A percentile compares a stretch with the other conserved stretches of the same genome.
Evolutionary conservation across 2,797 vertebrate genomes (phyloP).

Genomic region (Coilia nasus): DNA sequence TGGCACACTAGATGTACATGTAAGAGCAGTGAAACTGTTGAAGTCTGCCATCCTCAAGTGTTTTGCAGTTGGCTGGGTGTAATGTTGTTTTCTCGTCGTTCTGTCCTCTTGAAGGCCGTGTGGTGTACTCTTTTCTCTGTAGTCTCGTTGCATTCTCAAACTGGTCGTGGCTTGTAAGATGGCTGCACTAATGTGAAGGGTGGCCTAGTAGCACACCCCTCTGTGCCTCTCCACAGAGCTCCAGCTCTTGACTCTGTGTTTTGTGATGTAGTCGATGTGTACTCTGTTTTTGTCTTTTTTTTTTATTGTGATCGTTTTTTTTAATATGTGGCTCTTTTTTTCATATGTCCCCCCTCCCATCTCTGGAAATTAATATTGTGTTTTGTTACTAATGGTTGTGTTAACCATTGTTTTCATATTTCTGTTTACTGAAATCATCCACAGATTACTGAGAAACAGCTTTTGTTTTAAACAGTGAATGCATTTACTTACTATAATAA

Average conservation of each 20-base stretch:
- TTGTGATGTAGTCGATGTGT: constrained; percentile 69
- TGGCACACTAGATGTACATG: constrained; percentile 76
- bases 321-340: constrained; percentile 56
- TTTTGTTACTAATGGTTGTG: constrained; percentile 52
- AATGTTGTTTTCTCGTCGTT: constrained; percentile 57
- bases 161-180: constrained; percentile 75
- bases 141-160: constrained; percentile 59
- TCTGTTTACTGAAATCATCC: constrained; percentile 52
- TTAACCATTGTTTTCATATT: constrained; percentile 54
- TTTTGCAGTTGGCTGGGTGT: constrained; percentile 67
- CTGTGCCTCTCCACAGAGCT: constrained; percentile 51
- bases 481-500: not conserved
- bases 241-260: constrained; percentile 69
- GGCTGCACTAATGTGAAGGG: constrained; percentile 67
- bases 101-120: constrained; percentile 53
- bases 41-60: constrained; percentile 48
- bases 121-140: constrained; percentile 58
- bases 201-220: constrained; percentile 55
- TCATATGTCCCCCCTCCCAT: constrained; percentile 41
- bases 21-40: constrained; percentile 71
- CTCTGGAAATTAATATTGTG: constrained; percentile 58
- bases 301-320: constrained; percentile 44
- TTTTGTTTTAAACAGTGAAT: constrained; percentile 12
- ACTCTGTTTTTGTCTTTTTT: constrained; percentile 52
- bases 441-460: constrained; percentile 34